Evolutionary conservation across 2,888 invertebrate genomes (phyloP).

Genomic region (Xanthia togata): DNA sequence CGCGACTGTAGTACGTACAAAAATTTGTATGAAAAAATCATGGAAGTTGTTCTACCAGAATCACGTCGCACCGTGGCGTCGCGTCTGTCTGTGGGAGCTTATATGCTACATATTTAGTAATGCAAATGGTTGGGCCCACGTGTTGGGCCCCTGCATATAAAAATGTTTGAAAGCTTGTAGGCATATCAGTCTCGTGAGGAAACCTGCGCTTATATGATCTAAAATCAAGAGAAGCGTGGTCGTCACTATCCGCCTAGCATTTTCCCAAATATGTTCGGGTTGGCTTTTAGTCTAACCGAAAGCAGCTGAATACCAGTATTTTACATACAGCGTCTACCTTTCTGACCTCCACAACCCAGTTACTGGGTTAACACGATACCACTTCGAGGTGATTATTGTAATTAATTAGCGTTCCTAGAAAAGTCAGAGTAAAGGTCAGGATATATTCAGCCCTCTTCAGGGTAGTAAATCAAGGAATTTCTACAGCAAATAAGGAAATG

Average conservation of each 20-base stretch:
- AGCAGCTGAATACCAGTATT: neutral
- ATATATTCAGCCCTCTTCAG: neutral
- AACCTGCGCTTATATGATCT: neutral
- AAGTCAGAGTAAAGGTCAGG: neutral
- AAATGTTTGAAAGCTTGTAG: neutral
- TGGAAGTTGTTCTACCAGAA: too few relatives aligned
- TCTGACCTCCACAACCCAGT: neutral
- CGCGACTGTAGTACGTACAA: too few relatives aligned
- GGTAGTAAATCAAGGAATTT: constrained; percentile 22
- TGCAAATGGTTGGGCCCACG: neutral
- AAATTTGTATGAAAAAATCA: too few relatives aligned
- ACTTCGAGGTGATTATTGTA: neutral
- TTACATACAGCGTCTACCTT: neutral
- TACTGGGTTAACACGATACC: neutral
- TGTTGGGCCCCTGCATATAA: neutral
- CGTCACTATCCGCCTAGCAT: neutral
- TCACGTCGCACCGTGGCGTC: too few relatives aligned
- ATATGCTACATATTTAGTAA: neutral
- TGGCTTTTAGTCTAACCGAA: neutral
- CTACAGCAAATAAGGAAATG: constrained; percentile 43
- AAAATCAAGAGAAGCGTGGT: neutral
- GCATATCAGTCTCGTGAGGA: neutral
- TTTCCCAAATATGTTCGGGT: too few relatives aligned
- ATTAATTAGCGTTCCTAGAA: neutral
- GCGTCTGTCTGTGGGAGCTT: too few relatives aligned